Percentiles rank a stretch among this genome's conserved stretches.
These are phyloP conservation scores for Dendrocincla tyrannina DNA, from an alignment of 2,797 vertebrate species.

Conservation along the genomic window DNA sequence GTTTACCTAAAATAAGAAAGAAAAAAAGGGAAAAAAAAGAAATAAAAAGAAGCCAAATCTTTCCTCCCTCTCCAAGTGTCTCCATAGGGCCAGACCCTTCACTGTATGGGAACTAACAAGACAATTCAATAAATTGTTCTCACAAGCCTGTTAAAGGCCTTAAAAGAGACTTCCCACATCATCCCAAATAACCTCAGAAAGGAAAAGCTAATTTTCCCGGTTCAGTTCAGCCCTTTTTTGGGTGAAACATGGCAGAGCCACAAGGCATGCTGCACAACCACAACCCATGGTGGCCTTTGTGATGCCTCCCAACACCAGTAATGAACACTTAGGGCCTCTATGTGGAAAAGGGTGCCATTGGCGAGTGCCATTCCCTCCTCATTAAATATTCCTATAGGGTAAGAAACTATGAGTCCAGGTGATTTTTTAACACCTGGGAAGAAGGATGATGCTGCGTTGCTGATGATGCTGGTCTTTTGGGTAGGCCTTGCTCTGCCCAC, in stretches of 20 bases:
- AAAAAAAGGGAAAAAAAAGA: accelerated
- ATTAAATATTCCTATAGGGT: background rate
- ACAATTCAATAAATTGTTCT: background rate
- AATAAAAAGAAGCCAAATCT: no score
- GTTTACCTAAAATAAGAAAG: background rate
- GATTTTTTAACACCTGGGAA: background rate
- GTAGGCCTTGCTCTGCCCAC: background rate
- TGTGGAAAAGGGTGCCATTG: background rate
- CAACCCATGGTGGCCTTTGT: background rate
- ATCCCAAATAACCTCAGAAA: background rate
- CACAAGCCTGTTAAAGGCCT: background rate
- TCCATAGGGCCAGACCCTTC: background rate
- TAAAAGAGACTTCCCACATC: background rate
- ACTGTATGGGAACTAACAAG: background rate
- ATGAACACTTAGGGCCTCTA: background rate
- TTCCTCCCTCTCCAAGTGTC: background rate
- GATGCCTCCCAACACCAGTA: accelerated
- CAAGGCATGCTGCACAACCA: accelerated
- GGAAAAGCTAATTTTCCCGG: background rate
- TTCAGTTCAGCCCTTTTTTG: background rate
- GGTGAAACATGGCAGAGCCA: background rate
- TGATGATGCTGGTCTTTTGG: background rate
- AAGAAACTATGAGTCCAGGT: background rate
- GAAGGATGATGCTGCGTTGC: background rate
- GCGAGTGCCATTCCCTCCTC: background rate